Percentiles rank a stretch among this genome's conserved stretches.
Evolutionary conservation across 2,888 invertebrate genomes (phyloP).

Genomic region (Neoscelio sp.): DNA sequence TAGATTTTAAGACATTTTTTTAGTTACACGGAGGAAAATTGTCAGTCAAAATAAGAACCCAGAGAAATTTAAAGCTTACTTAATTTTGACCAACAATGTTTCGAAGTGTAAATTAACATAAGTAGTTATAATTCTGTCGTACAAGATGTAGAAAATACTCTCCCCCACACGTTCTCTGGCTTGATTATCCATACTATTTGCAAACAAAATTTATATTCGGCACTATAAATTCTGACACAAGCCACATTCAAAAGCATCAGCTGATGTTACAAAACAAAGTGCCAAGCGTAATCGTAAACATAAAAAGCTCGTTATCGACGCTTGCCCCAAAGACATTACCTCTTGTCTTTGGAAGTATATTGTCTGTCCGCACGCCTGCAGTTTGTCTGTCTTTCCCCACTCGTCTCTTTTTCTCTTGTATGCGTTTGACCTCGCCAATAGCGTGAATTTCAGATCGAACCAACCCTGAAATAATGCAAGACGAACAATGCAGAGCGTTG

Average conservation of each 20-base stretch:
- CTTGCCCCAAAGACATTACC: constrained; percentile 26
- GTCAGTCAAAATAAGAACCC: background rate
- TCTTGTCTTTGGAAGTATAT: constrained; percentile 45
- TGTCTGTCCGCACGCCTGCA: constrained; percentile 52
- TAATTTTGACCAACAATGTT: background rate
- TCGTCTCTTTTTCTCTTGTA: constrained; percentile 50
- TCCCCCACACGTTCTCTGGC: constrained; percentile 12
- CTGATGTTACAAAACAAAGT: background rate
- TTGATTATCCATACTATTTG: too few relatives aligned
- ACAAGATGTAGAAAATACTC: constrained; percentile 25
- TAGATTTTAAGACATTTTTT: constrained; percentile 28
- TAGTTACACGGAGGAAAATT: constrained; percentile 6
- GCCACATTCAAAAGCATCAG: too few relatives aligned
- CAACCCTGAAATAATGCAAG: constrained; percentile 5
- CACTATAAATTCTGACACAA: too few relatives aligned
- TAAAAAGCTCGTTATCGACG: constrained; percentile 19
- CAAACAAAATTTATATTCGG: too few relatives aligned
- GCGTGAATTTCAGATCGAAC: constrained; percentile 21
- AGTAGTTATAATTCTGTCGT: constrained; percentile 12
- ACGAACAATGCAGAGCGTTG: constrained; percentile 61
- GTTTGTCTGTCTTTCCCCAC: constrained; percentile 35
- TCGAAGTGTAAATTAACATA: constrained; percentile 5
- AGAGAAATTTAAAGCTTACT: background rate
- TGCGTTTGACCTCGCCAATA: constrained; percentile 38
- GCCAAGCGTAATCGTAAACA: too few relatives aligned